Evolutionary conservation across 2,113 vertebrate genomes (phyloP), one percentile per base, ranked within the genome.

Genomic region (Ptilorrhoa leucosticta): DNA sequence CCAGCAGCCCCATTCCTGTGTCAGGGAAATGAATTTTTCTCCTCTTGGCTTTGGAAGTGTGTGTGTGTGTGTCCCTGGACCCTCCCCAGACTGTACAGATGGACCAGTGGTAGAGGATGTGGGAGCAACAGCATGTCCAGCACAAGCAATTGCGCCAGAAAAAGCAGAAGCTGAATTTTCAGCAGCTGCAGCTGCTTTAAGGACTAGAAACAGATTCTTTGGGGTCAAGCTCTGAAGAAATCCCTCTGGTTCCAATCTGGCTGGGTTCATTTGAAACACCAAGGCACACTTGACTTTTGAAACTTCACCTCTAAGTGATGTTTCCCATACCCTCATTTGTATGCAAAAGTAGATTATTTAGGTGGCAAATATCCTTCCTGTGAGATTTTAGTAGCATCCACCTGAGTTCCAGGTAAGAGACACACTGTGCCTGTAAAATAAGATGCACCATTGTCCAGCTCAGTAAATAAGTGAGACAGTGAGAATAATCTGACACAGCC

Each of bases 131-230:
- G 77, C 91, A 89, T 58, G 72, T 95, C 93, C 87, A 97, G 96
- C 75, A 78, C 73, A 76, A 78, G 69, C 65, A 42, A 44, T 80
- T 47, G 77, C 0, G 96, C 95, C 94, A 92, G 96, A 60, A 96
- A 94, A 91, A 86, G 93, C 44, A 81, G 95, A 82, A 94, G 92
- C 92, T 94, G 95, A 79, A 48, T 93, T 96, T 94, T 90, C 76
- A 91, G 83, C 94, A 95, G 93, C 96, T 96, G 84, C 90, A 96
- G 81, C 89, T 78, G 24, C 73, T 76, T 95, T 83, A 58, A 68
- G 71, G 87, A 54, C 89, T 73, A 82, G 64, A 81, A 92, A 90
- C 51, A 68, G 37, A 89, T 70, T 78, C 58, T 81, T 76, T 48
- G 40, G 60, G 90, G 80, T 92, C 88, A 92, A 3, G 39, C 76